These are phyloP conservation scores for Cheirogaleus medius DNA, from an alignment of 2,113 vertebrate genomes.

Conservation along the genomic window DNA sequence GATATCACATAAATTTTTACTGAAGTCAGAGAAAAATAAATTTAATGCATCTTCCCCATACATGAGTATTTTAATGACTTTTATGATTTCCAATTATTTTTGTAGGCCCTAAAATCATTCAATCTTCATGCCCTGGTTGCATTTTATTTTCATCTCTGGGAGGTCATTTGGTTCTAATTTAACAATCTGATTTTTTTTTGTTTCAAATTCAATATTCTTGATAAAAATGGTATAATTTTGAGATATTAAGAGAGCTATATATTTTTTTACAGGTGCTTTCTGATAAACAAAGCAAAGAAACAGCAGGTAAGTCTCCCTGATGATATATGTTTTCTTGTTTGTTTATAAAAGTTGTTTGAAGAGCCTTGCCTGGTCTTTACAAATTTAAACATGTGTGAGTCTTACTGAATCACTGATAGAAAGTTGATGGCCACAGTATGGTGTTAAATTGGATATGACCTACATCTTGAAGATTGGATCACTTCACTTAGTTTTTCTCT, in stretches of 20 bases:
- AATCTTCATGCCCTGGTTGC: not conserved
- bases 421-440: not conserved
- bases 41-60: not conserved
- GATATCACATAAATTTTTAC: not conserved
- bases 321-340: conserved; percentile 7
- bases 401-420: not conserved
- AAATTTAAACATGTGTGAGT: not conserved
- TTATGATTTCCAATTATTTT: not conserved
- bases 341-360: not conserved
- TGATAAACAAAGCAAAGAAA: conserved; percentile 83
- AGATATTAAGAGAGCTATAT: conserved; percentile 58
- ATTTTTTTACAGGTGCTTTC: conserved; percentile 85
- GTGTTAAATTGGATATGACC: not conserved
- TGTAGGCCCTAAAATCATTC: not conserved
- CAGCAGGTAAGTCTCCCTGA: conserved; percentile 86
- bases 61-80: not conserved
- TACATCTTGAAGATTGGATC: not conserved
- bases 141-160: not conserved
- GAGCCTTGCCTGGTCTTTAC: not conserved
- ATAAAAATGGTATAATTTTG: conserved; percentile 28
- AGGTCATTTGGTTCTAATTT: not conserved
- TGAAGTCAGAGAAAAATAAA: not conserved
- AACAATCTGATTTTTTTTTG: not conserved
- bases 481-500: not conserved
- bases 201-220: not conserved